Evolutionary conservation across 2,113 vertebrate genomes (phyloP).

Genomic region (Dipodomys spectabilis): DNA sequence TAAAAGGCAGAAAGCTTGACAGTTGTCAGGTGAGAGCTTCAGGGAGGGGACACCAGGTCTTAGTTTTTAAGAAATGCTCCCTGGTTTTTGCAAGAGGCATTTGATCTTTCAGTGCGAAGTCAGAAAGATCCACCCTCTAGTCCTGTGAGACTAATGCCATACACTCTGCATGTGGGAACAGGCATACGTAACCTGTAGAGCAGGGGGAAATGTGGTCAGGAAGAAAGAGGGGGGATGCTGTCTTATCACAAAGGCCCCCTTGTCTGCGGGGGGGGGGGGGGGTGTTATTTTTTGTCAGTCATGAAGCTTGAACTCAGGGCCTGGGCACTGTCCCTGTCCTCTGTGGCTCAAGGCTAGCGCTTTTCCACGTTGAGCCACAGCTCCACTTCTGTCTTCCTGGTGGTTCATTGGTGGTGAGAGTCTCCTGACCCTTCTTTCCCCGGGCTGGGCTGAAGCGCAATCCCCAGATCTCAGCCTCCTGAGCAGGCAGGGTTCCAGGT

Average conservation of each 20-base stretch:
- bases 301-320: too few species aligned
- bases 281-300: too few species aligned
- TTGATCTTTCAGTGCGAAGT: neutral
- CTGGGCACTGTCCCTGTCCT: too few species aligned
- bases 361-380: too few species aligned
- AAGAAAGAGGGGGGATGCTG: neutral
- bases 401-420: too few species aligned
- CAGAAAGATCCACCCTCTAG: neutral
- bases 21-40: neutral
- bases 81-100: neutral
- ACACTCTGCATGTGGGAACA: neutral
- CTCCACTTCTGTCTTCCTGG: too few species aligned
- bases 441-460: too few species aligned
- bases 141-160: neutral
- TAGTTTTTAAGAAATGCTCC: neutral
- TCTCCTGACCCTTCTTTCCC: too few species aligned
- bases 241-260: conserved; percentile 64
- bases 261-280: neutral
- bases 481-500: too few species aligned
- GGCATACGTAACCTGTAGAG: neutral
- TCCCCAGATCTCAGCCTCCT: too few species aligned
- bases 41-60: neutral
- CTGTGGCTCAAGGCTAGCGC: too few species aligned
- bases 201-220: conserved; percentile 51
- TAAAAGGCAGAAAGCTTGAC: neutral